phyloP scores from a whole-genome alignment of 2,113 vertebrate genomes.

The Gnathonemus longibarbis region DNA sequence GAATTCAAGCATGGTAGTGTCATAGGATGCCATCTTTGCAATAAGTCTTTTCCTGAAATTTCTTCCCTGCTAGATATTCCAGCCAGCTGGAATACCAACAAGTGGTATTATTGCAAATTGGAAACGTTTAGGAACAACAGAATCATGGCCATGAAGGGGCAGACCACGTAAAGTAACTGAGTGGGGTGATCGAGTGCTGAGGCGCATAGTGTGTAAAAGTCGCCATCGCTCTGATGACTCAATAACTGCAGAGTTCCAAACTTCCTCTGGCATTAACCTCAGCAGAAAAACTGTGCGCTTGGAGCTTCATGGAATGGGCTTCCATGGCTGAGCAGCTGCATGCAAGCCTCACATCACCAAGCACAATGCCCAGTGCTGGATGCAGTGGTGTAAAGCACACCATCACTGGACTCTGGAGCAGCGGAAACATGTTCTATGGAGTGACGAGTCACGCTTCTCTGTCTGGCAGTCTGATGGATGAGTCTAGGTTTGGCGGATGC shows the following conservation, averaged over 20 bases:
- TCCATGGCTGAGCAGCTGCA: neutral
- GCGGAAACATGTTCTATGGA: too few relatives aligned
- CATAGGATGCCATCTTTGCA: neutral
- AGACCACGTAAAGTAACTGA: neutral
- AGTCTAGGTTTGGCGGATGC: neutral
- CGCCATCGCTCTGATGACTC: neutral
- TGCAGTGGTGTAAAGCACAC: neutral
- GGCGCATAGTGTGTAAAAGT: neutral
- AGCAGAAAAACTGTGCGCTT: neutral
- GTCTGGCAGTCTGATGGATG: neutral
- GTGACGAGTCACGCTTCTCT: neutral
- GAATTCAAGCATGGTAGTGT: neutral
- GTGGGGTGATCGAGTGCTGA: neutral
- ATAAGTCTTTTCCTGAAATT: neutral
- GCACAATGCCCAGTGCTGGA: accelerated
- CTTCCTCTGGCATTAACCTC: neutral
- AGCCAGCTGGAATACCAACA: neutral
- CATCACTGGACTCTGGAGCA: too few relatives aligned
- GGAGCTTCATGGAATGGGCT: neutral
- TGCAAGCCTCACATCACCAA: neutral
- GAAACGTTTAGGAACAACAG: neutral
- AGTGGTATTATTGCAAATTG: neutral
- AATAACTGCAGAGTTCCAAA: neutral
- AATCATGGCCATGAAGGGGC: neutral
- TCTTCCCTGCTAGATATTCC: neutral